Base-by-base conservation (phyloP, 1,140 invertebrate genomes). In the Neelides sp. region DNA sequence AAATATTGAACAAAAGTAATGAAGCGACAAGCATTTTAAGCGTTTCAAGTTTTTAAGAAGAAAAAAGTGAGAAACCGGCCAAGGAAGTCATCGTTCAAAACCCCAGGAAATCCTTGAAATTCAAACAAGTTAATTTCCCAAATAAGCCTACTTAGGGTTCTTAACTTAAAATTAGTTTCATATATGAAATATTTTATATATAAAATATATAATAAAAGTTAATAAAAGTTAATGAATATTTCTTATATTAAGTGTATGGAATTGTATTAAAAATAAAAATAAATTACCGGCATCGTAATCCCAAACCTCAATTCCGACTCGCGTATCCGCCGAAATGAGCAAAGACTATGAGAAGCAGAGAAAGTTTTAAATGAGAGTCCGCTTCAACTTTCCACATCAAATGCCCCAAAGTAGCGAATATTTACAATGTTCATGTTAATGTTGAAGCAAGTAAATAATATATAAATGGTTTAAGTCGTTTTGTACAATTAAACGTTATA, bases 251-350 rank as follows among this genome's bases (percentile, higher is more conserved):
- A n/a, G n/a, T n/a, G n/a, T n/a, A n/a, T n/a, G n/a, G n/a, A n/a
- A n/a, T n/a, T n/a, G n/a, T n/a, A n/a, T n/a, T n/a, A n/a, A n/a
- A n/a, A n/a, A n/a, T n/a, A n/a, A n/a, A n/a, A n/a, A n/a, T n/a
- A n/a, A n/a, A n/a, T n/a, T n/a, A n/a, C n/a, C 80, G 61, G 82
- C 75, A 75, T 87, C 84, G 77, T 80, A 86, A 73, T 89, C 84
- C 82, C 81, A 88, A 64, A 85, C 69, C 66, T 78, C 76, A 67
- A 83, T 71, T 64, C 73, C 72, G 66, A 82, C 66, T 69, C 75
- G 80, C 62, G 75, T 75, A 69, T 78, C 75, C 64, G 71, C 71
- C 64, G 77, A 78, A 66, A 70, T 76, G 72, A 84, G 77, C 71
- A 78, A 70, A 65, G 78, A 79, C 81, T 85, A 74, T 58, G 64